Evolutionary conservation across 2,888 invertebrate genomes (phyloP).

Genomic region (Pristionchus japonicus): DNA sequence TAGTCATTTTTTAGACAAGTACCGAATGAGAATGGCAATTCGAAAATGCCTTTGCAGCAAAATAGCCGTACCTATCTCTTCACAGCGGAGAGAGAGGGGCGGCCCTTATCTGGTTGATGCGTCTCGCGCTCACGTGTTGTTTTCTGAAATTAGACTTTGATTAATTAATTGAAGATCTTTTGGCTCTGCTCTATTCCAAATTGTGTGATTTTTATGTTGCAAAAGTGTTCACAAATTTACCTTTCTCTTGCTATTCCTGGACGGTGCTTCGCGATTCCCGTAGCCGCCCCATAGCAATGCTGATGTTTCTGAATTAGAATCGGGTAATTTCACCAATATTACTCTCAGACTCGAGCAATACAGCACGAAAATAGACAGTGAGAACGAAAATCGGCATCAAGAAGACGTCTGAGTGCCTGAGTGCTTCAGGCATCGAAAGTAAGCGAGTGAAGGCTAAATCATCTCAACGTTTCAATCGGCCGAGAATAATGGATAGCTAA

Average conservation of each 20-base stretch:
- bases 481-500: not conserved
- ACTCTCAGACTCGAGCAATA: too few species aligned
- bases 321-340: too few species aligned
- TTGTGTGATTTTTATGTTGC: too few species aligned
- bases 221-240: too few species aligned
- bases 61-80: not conserved
- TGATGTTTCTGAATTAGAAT: not conserved
- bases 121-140: not conserved
- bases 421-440: not conserved
- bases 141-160: too few species aligned
- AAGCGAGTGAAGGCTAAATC: not conserved
- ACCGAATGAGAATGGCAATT: too few species aligned
- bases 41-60: not conserved
- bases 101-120: not conserved
- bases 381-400: not conserved
- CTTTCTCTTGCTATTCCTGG: not conserved
- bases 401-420: not conserved
- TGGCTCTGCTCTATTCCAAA: too few species aligned
- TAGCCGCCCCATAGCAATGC: not conserved
- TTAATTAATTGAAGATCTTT: too few species aligned
- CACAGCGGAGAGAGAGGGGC: constrained; percentile 13
- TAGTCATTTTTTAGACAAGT: too few species aligned
- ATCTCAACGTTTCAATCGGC: not conserved
- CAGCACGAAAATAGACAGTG: too few species aligned
- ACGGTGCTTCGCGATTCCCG: not conserved